Conservation (phyloP, 2,797 vertebrate species). For the Jordanella pulchra region DNA sequence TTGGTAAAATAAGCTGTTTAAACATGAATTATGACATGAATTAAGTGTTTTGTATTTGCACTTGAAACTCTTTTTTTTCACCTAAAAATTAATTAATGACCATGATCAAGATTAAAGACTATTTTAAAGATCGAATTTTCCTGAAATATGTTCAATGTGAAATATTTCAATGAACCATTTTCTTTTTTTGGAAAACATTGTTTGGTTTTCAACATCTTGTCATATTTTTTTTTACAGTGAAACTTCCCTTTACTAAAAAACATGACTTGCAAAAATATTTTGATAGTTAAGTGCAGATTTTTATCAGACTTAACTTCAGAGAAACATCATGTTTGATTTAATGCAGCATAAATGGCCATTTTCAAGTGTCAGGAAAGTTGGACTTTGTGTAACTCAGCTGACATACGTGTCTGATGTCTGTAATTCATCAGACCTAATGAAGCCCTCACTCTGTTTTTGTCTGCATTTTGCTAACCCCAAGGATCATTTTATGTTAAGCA, state of each 20-base stretch:
- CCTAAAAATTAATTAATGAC: no score
- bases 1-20: background rate
- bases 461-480: constrained; percentile 59
- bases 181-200: background rate
- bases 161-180: background rate
- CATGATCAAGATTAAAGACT: no score
- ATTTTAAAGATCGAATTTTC: no score
- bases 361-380: background rate
- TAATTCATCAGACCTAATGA: constrained; percentile 74
- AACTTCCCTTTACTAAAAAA: background rate
- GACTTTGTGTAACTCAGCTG: constrained; percentile 49
- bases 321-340: background rate
- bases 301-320: background rate
- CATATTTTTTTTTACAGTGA: background rate
- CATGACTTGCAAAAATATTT: background rate
- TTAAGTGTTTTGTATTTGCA: background rate
- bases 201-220: background rate
- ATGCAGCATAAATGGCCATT: background rate
- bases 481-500: constrained; percentile 77
- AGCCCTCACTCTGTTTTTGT: constrained; percentile 57
- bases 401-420: constrained; percentile 49
- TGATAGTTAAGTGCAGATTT: background rate
- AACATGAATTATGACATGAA: background rate
- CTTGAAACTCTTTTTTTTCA: background rate
- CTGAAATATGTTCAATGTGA: background rate